Conservation (phyloP, 2,113 vertebrate species). For the Morone saxatilis region DNA sequence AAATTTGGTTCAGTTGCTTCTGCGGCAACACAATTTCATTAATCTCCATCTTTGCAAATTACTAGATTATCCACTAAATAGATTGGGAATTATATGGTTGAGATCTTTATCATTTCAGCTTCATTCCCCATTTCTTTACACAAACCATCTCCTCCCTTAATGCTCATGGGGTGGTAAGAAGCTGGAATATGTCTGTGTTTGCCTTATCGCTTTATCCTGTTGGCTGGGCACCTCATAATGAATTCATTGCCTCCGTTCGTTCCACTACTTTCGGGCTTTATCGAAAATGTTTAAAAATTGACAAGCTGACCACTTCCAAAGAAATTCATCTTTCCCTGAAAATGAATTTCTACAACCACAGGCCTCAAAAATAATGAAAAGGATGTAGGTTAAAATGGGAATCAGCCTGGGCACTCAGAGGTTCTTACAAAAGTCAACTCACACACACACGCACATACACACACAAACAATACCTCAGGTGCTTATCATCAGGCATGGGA, state of each 20-base stretch:
- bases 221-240: conserved; percentile 66
- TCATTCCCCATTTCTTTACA: conserved; percentile 27
- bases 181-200: conserved; percentile 41
- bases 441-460: conserved; percentile 23
- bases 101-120: conserved; percentile 36
- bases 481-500: conserved; percentile 62
- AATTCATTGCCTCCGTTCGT: conserved; percentile 66
- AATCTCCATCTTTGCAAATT: conserved; percentile 39
- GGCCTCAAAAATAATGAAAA: conserved; percentile 67
- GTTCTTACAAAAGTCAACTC: conserved; percentile 25
- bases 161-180: conserved; percentile 16
- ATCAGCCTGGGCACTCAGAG: conserved; percentile 12
- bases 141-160: conserved; percentile 22
- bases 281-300: conserved; percentile 73
- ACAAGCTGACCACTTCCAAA: conserved; percentile 74
- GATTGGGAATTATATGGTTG: conserved; percentile 34
- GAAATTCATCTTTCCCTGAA: conserved; percentile 69
- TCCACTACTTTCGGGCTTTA: conserved; percentile 51
- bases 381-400: conserved; percentile 60
- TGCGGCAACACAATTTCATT: conserved; percentile 25
- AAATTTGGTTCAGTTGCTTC: conserved; percentile 3
- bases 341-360: conserved; percentile 69
- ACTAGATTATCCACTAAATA: conserved; percentile 38
- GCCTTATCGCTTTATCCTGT: conserved; percentile 63
- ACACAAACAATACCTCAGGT: conserved; percentile 25